Base-by-base conservation (phyloP, 2,888 invertebrate genomes). In the Caenorhabditis sp. region DNA sequence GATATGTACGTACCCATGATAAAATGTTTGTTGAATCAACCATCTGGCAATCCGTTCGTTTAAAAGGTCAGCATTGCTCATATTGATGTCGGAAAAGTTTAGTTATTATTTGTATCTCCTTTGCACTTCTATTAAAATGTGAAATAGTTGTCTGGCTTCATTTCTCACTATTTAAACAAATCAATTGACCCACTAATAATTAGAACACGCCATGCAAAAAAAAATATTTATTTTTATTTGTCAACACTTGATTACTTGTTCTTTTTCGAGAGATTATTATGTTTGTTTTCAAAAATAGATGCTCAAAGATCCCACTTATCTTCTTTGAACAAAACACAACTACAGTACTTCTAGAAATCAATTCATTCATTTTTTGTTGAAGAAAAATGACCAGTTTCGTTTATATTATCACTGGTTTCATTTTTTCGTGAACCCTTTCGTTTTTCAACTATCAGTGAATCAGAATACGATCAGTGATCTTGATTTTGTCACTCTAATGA, bases 11-110 rank as follows among this genome's bases (percentile, higher is more conserved):
- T 49, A 59, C 43, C 59, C 59, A 59, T 59, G 59, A 59, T 49
- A 59, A 59, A 59, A 59, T 5, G 59, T 14, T 24, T 59, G 59
- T n/a, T 23, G 8, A n/a, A 59, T 23, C 4, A 59, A n/a, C 58
- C 58, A 58, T 58, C 17, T 43, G 12, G 43, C 43, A 17, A 43
- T 43, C 17, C 43, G 43, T 43, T 43, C 43, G 17, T 43, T 43
- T 17, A 43, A 43, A 17, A 43, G 2, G 17, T 43, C 17, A 10
- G 12, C 43, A 43, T 5, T 43, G 17, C 43, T 43, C 43, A 43
- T 43, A 17, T 43, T 14, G 12, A 17, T 43, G 14, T 43, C 43
- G 43, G 17, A 43, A 43, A 43, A 43, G 43, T 43, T 43, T 43
- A 17, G 17, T 43, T 43, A 17, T 43, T 43, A 43, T 43, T 43